Evolutionary conservation across 2,113 vertebrate species (phyloP).

Genomic region (Uria lomvia): DNA sequence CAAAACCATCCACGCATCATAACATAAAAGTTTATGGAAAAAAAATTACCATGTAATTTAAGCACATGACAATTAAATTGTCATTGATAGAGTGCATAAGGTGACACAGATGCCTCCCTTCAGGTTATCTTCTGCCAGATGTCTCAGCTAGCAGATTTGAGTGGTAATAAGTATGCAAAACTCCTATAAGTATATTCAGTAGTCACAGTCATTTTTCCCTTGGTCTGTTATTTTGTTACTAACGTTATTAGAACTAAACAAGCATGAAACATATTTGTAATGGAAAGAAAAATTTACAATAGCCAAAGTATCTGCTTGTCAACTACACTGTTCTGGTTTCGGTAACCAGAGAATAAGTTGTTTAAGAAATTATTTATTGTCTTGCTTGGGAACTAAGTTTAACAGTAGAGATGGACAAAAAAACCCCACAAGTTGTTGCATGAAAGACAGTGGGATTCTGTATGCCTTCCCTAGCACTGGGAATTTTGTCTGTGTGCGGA

Average conservation of each 20-base stretch:
- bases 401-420: not conserved
- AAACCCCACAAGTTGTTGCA: not conserved
- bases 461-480: not conserved
- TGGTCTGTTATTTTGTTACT: not conserved
- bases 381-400: not conserved
- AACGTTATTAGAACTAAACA: not conserved
- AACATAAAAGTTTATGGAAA: not conserved
- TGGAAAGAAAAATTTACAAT: not conserved
- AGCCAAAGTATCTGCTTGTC: not conserved
- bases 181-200: not conserved
- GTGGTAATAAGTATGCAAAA: not conserved
- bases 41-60: not conserved
- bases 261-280: not conserved
- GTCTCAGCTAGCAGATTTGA: not conserved
- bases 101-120: not conserved
- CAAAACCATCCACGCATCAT: not conserved
- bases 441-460: not conserved
- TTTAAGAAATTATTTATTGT: not conserved
- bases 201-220: not conserved
- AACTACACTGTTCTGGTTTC: not conserved
- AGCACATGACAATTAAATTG: not conserved
- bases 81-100: not conserved
- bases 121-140: not conserved
- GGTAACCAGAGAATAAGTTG: not conserved
- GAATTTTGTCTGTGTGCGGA: not conserved